Evolutionary conservation across 2,797 vertebrate species (phyloP).

Genomic region (Sylvia borin): DNA sequence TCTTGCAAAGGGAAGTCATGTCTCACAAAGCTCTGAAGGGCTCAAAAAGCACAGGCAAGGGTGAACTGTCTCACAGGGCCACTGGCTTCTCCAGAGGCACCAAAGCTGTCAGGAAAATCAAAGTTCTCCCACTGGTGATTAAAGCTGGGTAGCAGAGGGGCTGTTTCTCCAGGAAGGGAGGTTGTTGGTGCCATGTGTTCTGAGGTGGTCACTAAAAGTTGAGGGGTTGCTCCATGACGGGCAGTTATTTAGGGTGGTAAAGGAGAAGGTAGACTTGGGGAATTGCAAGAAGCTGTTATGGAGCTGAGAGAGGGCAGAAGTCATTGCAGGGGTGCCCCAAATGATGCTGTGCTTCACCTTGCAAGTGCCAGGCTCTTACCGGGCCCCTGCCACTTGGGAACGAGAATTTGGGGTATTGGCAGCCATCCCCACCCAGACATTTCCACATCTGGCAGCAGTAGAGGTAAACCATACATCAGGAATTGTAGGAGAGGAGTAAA

Average conservation of each 20-base stretch:
- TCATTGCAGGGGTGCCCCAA: background rate
- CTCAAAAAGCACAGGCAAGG: background rate
- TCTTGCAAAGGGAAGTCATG: background rate
- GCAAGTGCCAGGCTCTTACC: fast-evolving
- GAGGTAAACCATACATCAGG: background rate
- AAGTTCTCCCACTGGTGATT: background rate
- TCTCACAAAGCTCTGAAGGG: background rate
- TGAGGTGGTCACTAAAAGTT: background rate
- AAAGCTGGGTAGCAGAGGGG: background rate
- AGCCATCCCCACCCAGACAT: background rate
- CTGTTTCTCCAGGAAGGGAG: background rate
- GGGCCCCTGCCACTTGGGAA: background rate
- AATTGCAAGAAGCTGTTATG: background rate
- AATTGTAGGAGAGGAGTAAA: background rate
- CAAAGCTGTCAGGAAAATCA: background rate
- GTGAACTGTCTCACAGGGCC: background rate
- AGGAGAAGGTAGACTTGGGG: background rate
- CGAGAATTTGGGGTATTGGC: background rate
- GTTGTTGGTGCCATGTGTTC: background rate
- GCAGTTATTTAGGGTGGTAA: background rate
- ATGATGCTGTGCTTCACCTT: background rate
- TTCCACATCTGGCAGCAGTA: background rate
- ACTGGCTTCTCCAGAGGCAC: background rate
- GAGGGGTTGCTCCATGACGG: background rate
- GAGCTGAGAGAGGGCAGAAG: background rate